These are phyloP conservation scores for Axea sp. DNA, from an alignment of 2,888 invertebrate genomes.

Conservation along the genomic window DNA sequence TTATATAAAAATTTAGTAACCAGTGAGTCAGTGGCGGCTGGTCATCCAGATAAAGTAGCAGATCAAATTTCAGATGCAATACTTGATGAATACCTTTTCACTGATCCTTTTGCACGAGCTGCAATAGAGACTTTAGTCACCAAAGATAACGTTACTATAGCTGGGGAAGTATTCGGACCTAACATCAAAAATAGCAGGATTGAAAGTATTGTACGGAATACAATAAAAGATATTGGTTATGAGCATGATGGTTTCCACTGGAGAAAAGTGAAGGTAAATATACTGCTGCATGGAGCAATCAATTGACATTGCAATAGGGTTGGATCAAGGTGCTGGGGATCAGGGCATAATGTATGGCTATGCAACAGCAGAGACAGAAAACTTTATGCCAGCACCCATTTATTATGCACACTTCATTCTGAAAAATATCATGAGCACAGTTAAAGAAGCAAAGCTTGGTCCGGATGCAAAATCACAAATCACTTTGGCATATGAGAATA, in stretches of 20 bases:
- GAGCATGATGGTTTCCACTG: constrained; percentile 18
- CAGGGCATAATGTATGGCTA: constrained; percentile 47
- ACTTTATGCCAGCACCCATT: constrained; percentile 23
- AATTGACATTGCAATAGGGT: constrained; percentile 23
- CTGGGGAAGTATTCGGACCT: constrained; percentile 29
- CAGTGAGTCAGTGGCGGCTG: constrained; percentile 31
- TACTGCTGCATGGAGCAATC: constrained; percentile 19
- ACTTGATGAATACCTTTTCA: constrained; percentile 16
- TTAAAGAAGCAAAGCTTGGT: constrained; percentile 5
- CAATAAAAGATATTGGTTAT: constrained; percentile 33
- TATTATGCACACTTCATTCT: constrained; percentile 8
- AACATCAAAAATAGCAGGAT: constrained; percentile 3
- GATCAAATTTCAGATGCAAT: constrained; percentile 45
- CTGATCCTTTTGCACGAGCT: constrained; percentile 16
- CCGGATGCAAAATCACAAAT: constrained; percentile 34
- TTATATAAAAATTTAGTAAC: constrained; percentile 21
- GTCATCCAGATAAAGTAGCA: constrained; percentile 41
- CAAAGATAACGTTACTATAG: constrained; percentile 16
- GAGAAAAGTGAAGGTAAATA: constrained; percentile 4
- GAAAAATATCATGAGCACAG: constrained; percentile 1
- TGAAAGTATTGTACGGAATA: constrained; percentile 16
- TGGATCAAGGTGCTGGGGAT: constrained; percentile 41
- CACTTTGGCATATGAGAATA: constrained; percentile 14
- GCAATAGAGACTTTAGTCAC: constrained; percentile 25
- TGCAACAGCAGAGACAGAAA: constrained; percentile 24